phyloP scores from a whole-genome alignment of 2,113 vertebrate genomes.

The Pachyramphus minor region DNA sequence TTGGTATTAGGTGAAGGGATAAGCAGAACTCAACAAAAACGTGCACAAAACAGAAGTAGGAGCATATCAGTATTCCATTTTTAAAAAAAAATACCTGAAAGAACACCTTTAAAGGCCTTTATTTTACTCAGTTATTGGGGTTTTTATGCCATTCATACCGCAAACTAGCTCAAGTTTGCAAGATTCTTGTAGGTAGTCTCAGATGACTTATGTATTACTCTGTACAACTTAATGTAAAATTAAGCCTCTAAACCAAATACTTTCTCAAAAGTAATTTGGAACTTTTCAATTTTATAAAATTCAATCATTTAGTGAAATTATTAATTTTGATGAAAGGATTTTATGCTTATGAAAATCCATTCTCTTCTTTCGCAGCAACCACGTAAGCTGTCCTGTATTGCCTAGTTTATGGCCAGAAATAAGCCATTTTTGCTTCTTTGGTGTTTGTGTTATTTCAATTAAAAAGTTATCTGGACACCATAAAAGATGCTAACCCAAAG shows the following conservation, averaged over 20 bases:
- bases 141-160: background rate
- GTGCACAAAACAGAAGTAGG: background rate
- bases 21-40: background rate
- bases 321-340: background rate
- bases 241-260: background rate
- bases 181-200: background rate
- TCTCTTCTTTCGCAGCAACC: background rate
- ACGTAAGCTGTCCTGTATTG: fast-evolving
- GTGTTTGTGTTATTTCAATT: background rate
- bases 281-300: fast-evolving
- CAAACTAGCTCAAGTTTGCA: background rate
- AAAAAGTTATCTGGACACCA: background rate
- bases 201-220: background rate
- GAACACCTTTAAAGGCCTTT: background rate
- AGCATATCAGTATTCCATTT: fast-evolving
- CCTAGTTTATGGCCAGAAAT: background rate
- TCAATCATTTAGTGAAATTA: background rate
- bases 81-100: background rate
- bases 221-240: background rate
- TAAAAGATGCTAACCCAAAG: background rate
- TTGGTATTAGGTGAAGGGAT: background rate
- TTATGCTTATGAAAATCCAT: background rate
- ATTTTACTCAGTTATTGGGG: background rate
- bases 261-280: background rate
- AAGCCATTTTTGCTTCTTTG: background rate